Evolutionary conservation across 2,888 invertebrate genomes (phyloP).

Genomic region (Trissolcus brochymenae): DNA sequence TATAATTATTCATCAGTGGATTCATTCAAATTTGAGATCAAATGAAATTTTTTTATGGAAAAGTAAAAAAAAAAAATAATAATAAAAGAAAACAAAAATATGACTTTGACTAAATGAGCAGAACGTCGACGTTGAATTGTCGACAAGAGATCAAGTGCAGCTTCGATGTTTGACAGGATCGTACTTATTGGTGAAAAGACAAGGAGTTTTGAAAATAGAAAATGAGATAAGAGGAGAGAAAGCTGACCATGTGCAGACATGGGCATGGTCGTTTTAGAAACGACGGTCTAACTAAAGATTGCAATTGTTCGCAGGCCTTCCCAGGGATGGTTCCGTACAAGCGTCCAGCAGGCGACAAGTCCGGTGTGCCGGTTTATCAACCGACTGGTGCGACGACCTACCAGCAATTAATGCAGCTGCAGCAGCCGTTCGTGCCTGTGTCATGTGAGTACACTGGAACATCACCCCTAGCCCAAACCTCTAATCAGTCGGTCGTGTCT

Average conservation of each 20-base stretch:
- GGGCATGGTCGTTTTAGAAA: constrained; percentile 3
- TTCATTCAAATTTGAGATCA: constrained; percentile 8
- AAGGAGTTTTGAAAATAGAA: constrained; percentile 15
- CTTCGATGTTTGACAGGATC: constrained; percentile 38
- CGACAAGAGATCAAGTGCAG: constrained; percentile 15
- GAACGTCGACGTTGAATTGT: constrained; percentile 10
- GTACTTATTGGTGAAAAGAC: constrained; percentile 11
- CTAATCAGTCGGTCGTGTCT: constrained; percentile 75
- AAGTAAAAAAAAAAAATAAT: not conserved
- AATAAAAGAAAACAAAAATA: not conserved
- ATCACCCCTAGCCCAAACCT: constrained; percentile 79
- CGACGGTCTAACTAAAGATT: not conserved
- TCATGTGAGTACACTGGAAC: constrained; percentile 97
- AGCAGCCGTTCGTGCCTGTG: constrained; percentile 98
- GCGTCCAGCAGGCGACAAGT: constrained; percentile 97
- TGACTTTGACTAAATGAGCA: not conserved
- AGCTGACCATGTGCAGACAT: not conserved
- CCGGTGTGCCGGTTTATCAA: constrained; percentile 96
- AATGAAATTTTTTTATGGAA: constrained; percentile 24
- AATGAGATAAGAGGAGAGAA: constrained; percentile 13
- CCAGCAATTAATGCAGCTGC: constrained; percentile 96
- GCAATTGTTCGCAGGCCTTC: constrained; percentile 84
- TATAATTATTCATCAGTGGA: not conserved
- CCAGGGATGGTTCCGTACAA: constrained; percentile 97
- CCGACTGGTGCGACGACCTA: constrained; percentile 90